A percentile compares a stretch with the other conserved stretches of the same genome.
phyloP scores from a whole-genome alignment of 2,888 invertebrate species.

The Aromia moschata region DNA sequence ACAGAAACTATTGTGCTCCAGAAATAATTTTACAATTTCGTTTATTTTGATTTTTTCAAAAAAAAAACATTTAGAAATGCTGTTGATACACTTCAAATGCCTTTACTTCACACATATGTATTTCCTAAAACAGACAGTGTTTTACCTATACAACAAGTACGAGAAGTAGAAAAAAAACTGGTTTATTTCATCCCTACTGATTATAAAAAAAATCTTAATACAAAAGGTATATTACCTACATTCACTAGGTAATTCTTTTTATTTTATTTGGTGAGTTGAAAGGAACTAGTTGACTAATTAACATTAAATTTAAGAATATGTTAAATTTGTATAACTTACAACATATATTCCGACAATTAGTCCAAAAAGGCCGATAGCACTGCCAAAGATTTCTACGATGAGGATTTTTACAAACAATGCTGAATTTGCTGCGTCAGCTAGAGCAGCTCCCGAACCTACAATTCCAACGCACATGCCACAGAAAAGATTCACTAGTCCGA shows the following conservation, averaged over 20 bases:
- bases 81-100: too few relatives aligned
- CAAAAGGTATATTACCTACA: too few relatives aligned
- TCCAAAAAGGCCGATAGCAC: conserved; percentile 98
- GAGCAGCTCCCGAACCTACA: conserved; percentile 96
- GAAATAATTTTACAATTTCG: too few relatives aligned
- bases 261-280: not conserved
- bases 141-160: too few relatives aligned
- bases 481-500: conserved; percentile 95
- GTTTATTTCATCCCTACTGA: not conserved
- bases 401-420: conserved; percentile 97
- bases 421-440: conserved; percentile 97
- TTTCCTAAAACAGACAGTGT: too few relatives aligned
- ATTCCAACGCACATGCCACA: conserved; percentile 96
- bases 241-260: too few relatives aligned
- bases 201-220: too few relatives aligned
- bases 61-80: too few relatives aligned
- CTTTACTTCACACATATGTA: too few relatives aligned
- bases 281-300: not conserved
- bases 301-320: not conserved
- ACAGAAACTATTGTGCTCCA: too few relatives aligned
- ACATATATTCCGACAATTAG: conserved; percentile 89
- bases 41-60: too few relatives aligned
- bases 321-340: not conserved
- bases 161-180: conserved; percentile 10
- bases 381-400: conserved; percentile 98